Evolutionary conservation across 2,797 vertebrate species (phyloP).

Genomic region (Monodelphis domestica): DNA sequence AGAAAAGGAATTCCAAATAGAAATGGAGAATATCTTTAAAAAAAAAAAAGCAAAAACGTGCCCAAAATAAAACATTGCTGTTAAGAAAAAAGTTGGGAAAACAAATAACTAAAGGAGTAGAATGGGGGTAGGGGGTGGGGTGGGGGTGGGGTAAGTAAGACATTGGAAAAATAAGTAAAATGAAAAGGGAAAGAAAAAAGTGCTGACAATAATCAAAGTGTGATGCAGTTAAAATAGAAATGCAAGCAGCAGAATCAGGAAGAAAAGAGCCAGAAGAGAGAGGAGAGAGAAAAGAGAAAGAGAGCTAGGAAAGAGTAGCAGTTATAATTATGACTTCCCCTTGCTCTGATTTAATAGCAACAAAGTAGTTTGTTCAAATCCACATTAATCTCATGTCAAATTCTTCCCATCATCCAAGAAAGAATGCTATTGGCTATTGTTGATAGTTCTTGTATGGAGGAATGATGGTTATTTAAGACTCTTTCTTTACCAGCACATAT

Average conservation of each 20-base stretch:
- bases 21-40: not conserved
- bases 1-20: not conserved
- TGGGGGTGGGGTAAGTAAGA: not conserved
- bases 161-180: constrained; percentile 2
- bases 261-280: too few relatives aligned
- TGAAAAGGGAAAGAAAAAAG: not conserved
- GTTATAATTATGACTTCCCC: not conserved
- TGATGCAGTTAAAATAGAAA: not conserved
- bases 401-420: not conserved
- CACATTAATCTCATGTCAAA: not conserved
- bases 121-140: too few relatives aligned
- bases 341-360: not conserved
- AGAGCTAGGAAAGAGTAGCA: not conserved
- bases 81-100: not conserved
- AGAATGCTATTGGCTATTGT: not conserved
- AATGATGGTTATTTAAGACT: constrained; percentile 44
- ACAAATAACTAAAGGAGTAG: not conserved
- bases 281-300: too few relatives aligned
- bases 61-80: not conserved
- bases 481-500: constrained; percentile 42
- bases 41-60: not conserved
- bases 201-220: not conserved
- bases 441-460: not conserved
- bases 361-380: not conserved
- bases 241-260: too few relatives aligned